Percentiles rank a stretch among this genome's conserved stretches.
Conservation (phyloP, 2,888 invertebrate genomes). For the Micropterix aruncella region DNA sequence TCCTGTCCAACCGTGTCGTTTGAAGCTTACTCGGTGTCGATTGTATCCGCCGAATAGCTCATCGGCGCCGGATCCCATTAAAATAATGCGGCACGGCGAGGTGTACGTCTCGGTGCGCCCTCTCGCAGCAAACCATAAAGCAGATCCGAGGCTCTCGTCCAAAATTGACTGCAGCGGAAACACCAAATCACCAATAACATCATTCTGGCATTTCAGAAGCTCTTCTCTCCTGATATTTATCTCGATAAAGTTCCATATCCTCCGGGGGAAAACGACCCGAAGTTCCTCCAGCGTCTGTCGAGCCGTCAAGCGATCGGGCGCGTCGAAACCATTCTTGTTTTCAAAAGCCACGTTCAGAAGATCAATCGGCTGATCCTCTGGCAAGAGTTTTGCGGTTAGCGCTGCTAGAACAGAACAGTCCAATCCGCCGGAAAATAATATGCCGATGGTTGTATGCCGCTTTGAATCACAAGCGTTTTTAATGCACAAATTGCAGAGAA, state of each 20-base stretch:
- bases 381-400: slow-evolving; percentile 57
- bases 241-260: slow-evolving; percentile 75
- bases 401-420: slow-evolving; percentile 88
- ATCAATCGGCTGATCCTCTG: slow-evolving; percentile 60
- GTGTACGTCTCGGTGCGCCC: slow-evolving; percentile 41
- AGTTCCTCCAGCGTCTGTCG: slow-evolving; percentile 55
- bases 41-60: slow-evolving; percentile 93
- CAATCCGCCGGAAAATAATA: slow-evolving; percentile 92
- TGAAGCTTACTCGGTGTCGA: slow-evolving; percentile 65
- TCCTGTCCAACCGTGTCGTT: slow-evolving; percentile 38
- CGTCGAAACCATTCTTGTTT: slow-evolving; percentile 40
- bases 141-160: slow-evolving; percentile 93
- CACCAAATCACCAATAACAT: slow-evolving; percentile 59
- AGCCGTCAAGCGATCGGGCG: slow-evolving; percentile 79
- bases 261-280: slow-evolving; percentile 46
- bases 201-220: slow-evolving; percentile 39
- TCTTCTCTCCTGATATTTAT: slow-evolving; percentile 58
- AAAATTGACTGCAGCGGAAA: slow-evolving; percentile 77
- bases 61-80: slow-evolving; percentile 93
- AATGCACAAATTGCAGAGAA: slow-evolving; percentile 46
- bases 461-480: slow-evolving; percentile 21
- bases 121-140: slow-evolving; percentile 91
- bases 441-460: slow-evolving; percentile 52
- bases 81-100: slow-evolving; percentile 54
- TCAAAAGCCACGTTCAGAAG: slow-evolving; percentile 91